Evolutionary conservation across 2,797 vertebrate genomes (phyloP), one percentile per base, ranked within the genome.

Genomic region (Sebastes cheni): DNA sequence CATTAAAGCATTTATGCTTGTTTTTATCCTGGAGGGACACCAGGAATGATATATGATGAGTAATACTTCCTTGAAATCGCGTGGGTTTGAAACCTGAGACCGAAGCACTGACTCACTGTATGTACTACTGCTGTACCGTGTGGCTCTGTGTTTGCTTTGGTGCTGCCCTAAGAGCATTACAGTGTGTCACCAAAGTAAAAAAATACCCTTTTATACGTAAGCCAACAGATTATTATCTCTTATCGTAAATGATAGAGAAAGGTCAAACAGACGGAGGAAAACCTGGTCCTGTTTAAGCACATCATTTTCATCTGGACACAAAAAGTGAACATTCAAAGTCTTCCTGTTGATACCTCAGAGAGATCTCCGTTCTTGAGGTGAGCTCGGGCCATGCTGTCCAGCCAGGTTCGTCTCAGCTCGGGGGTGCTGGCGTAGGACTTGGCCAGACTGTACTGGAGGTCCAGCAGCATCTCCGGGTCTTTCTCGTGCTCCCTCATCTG

Each of bases 351-450:
- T 90, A 99, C 98, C 98, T 99, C 98, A 0, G 98, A 99, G 65
- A 96, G 95, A 89, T 99, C 98, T 61, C 97, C 97, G 0, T 99
- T 99, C 92, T 99, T 99, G 1, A 97, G 85, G 23, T 99, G 98
- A 8, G 99, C 98, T 81, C 98, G 97, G 75, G 98, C 98, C 98
- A 99, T 99, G 90, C 97, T 99, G 93, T 99, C 97, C 68, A 99
- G 93, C 98, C 98, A 99, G 0, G 98, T 99, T 27, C 98, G 97
- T 14, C 98, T 94, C 20, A 99, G 97, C 82, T 99, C 98, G 0
- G 98, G 98, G 0, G 98, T 99, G 90, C 97, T 99, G 88, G 98
- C 98, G 0, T 99, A 99, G 23, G 98, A 99, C 52, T 97, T 97
- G 58, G 98, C 98, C 88, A 99, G 95, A 75, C 98, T 99, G 92